Base-by-base conservation (phyloP, 2,113 vertebrate genomes). In the Nesospiza acunhae region DNA sequence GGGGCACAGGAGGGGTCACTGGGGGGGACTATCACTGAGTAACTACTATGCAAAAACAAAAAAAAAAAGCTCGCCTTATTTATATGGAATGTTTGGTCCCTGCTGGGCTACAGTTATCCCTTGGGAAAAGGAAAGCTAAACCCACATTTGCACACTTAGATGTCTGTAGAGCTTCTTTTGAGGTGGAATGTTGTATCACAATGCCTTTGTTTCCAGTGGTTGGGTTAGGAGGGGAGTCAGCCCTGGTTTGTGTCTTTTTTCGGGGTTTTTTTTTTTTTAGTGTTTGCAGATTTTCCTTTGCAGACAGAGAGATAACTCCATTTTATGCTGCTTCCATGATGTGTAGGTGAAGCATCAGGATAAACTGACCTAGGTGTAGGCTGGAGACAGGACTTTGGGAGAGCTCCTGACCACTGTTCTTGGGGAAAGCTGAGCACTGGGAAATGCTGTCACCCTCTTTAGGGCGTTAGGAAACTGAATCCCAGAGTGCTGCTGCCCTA, bases 11-110 rank as follows among this genome's bases (percentile, higher is more conserved):
- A 92, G 97, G 96, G 96, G 64, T 89, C 91, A 5, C 68, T 91
- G 92, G 95, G 84, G 96, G 86, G 96, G 96, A 93, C 68, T 91
- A 72, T 97, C 97, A 94, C 96, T 96, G 97, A 98, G 84, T 94
- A 97, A 97, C 90, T 97, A 97, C 98, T 98, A 98, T 98, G 98
- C 98, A 98, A 98, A 98, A 97, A 94, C 90, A 74, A 37, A 37
- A 87, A 75, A 56, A 50, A 96, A 95, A 95, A 91, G 97, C 97
- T 98, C 86, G 98, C 98, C 98, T 98, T 98, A 98, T 97, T 97
- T 94, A 67, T 84, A 42, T 42, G 95, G 96, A 94, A 96, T 96
- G 94, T 87, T 85, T 85, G 92, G 91, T 94, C 93, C 69, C 89
- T 92, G 96, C 95, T 82, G 84, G 94, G 78, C 87, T 93, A 22